Base-by-base conservation (phyloP, 2,797 vertebrate species). In the Scarus forsteni region DNA sequence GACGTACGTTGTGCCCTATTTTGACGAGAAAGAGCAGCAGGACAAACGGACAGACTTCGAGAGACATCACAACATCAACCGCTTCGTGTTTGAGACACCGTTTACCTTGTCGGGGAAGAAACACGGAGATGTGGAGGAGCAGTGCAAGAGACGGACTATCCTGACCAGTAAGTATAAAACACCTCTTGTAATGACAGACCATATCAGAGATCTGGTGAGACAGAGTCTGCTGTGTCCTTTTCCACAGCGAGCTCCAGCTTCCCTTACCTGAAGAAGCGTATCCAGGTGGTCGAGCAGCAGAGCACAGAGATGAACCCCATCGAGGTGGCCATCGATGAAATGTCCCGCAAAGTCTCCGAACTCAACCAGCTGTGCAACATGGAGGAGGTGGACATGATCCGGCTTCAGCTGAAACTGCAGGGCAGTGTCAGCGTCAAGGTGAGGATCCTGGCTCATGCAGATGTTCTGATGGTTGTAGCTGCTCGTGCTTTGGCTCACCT, bases 371-470 rank as follows among this genome's bases (percentile, higher is more conserved):
- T 99, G 58, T 99, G 97, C 90, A 94, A 88, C 6, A 96, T 97
- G 95, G 96, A 96, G 36, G 98, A 99, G 45, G 98, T 99, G 86
- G 98, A 99, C 92, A 99, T 99, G 98, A 99, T 99, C 89, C 92
- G 98, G 35, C 94, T 99, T 42, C 98, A 99, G 92, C 94, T 99
- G 50, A 99, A 99, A 67, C 96, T 99, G 39, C 98, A 99, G 88
- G 98, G 98, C 75, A 99, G 98, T 0, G 97, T 99, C 91, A 98
- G 97, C 2, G 98, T 97, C 63, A 99, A 99, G 96, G 98, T 98
- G 40, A 8, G 76, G 12, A 14, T 36, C 45, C 39, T 12, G 54
- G 3, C 5, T 10, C 38, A 48, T 9, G 10, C n/a, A 19, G 10
- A 66, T 8, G 27, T 19, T 12, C 9, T 1, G 56, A 34, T 8